Percentiles rank a stretch among this genome's conserved stretches.
phyloP scores from a whole-genome alignment of 2,797 vertebrate species.

The Morus bassanus region DNA sequence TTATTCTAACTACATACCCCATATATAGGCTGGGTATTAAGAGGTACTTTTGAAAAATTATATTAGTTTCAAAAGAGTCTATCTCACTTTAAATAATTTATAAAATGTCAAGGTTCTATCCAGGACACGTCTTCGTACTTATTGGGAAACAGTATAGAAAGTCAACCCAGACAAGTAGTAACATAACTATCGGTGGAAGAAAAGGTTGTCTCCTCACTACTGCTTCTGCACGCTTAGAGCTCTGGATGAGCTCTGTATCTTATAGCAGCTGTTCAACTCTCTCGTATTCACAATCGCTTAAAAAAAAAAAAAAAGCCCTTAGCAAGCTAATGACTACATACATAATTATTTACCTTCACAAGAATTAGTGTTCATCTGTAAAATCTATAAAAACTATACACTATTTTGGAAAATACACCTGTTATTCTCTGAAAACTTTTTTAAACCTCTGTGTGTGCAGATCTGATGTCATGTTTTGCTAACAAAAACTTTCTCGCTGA shows the following conservation, averaged over 20 bases:
- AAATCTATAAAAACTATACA: background rate
- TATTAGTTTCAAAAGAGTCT: background rate
- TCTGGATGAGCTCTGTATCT: background rate
- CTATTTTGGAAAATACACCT: background rate
- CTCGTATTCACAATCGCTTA: background rate
- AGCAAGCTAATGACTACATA: background rate
- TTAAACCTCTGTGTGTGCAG: background rate
- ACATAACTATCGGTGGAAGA: background rate
- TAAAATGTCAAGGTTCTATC: background rate
- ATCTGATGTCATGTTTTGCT: background rate
- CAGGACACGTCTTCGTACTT: background rate
- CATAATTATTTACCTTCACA: background rate
- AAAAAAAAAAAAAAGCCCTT: background rate
- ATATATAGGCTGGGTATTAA: background rate
- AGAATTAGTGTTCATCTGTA: background rate
- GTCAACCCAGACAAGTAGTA: background rate
- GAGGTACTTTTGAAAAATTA: background rate
- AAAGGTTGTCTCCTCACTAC: background rate
- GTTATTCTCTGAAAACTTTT: background rate
- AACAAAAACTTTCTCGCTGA: background rate
- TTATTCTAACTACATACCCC: background rate
- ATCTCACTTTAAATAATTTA: background rate
- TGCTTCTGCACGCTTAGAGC: accelerated
- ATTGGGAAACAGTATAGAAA: background rate
- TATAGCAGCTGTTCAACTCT: background rate